A percentile compares a stretch with the other conserved stretches of the same genome.
These are phyloP conservation scores for Trachelipus rathkii DNA, from an alignment of 1,140 invertebrate species.

Conservation along the genomic window DNA sequence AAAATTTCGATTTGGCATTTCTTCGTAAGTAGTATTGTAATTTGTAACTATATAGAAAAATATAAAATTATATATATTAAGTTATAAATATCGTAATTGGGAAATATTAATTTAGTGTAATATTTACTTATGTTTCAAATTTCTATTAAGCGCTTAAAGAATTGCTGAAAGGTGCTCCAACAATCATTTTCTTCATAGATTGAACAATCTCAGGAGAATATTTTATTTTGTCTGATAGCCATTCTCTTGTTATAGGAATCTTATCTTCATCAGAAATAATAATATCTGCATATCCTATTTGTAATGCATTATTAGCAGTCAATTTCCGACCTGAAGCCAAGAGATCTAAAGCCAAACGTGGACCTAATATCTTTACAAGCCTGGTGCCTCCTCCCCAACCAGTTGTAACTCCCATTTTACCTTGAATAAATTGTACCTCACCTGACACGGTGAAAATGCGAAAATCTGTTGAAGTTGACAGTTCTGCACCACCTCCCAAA, in stretches of 20 bases:
- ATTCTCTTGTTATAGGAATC: slow-evolving; percentile 48
- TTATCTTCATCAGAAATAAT: slow-evolving; percentile 42
- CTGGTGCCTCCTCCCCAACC: slow-evolving; percentile 59
- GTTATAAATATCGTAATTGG: no score
- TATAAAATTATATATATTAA: no score
- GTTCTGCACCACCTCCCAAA: slow-evolving; percentile 61
- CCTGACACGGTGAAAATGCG: slow-evolving; percentile 53
- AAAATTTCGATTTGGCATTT: no score
- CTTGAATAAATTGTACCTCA: slow-evolving; percentile 59
- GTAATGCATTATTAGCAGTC: slow-evolving; percentile 49
- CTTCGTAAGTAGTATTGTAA: no score
- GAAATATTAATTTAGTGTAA: no score
- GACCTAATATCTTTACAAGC: slow-evolving; percentile 53
- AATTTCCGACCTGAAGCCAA: slow-evolving; percentile 52
- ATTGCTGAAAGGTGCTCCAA: slow-evolving; percentile 49
- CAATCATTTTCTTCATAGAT: slow-evolving; percentile 53
- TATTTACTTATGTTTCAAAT: neutral
- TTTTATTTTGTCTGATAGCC: slow-evolving; percentile 49
- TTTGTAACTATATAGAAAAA: no score
- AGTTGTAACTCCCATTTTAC: slow-evolving; percentile 57
- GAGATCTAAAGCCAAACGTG: slow-evolving; percentile 53
- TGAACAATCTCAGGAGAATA: slow-evolving; percentile 48
- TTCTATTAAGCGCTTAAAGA: neutral
- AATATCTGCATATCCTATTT: slow-evolving; percentile 51
- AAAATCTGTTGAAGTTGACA: slow-evolving; percentile 58